phyloP scores from a whole-genome alignment of 2,113 vertebrate genomes.

The Salvator merianae region DNA sequence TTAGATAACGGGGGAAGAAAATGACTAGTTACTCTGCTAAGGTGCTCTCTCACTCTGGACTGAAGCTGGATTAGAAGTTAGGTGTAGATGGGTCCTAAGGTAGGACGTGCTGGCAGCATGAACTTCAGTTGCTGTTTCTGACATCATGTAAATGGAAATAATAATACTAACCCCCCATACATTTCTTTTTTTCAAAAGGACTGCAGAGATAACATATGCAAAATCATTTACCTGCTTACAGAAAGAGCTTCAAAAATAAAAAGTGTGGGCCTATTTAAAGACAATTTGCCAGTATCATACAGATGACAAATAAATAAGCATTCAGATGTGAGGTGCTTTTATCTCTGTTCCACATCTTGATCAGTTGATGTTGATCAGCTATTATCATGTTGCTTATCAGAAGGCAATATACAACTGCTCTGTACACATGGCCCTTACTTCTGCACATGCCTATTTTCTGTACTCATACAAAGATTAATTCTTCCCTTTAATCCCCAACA shows the following conservation, averaged over 20 bases:
- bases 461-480: neutral
- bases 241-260: neutral
- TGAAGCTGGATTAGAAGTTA: too few species aligned
- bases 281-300: neutral
- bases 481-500: neutral
- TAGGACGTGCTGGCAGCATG: neutral
- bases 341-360: neutral
- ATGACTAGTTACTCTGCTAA: too few species aligned
- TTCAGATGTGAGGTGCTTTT: neutral
- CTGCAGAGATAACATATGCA: neutral
- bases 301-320: neutral
- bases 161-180: neutral
- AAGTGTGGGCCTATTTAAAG: neutral
- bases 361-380: neutral
- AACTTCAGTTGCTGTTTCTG: neutral
- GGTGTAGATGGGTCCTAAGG: neutral
- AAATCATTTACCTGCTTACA: neutral
- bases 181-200: neutral
- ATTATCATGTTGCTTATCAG: neutral
- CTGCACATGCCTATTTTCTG: neutral
- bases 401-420: neutral
- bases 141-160: neutral
- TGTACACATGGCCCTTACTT: neutral
- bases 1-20: too few species aligned
- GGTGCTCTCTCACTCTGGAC: too few species aligned